Conservation (phyloP, 37 sponge, comb jelly and placozoan species). For the Agelas oroides region DNA sequence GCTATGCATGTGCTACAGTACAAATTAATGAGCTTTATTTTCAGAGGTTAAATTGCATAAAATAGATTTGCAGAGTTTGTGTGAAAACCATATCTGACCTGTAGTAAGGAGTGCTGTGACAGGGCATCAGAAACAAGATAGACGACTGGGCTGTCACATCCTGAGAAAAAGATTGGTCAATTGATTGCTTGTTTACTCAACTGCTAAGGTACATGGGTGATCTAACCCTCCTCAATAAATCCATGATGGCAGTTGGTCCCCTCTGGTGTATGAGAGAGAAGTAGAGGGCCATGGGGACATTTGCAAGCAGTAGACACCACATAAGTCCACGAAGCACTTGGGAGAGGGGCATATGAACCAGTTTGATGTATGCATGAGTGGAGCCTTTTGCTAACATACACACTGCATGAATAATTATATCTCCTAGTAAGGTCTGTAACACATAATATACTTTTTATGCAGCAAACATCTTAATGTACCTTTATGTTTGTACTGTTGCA, state of each 20-base stretch:
- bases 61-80: no score
- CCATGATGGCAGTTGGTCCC: slow-evolving; percentile 71
- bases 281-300: slow-evolving; percentile 72
- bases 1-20: no score
- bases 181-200: no score
- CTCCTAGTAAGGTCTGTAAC: no score
- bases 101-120: slow-evolving; percentile 88
- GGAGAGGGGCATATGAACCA: neutral
- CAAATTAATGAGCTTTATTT: no score
- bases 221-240: slow-evolving; percentile 60
- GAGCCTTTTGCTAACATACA: no score
- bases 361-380: no score
- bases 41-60: no score
- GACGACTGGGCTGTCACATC: slow-evolving; percentile 43
- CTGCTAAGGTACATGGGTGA: neutral
- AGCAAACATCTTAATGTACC: no score
- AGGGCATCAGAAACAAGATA: slow-evolving; percentile 87
- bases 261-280: slow-evolving; percentile 82
- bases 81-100: slow-evolving; percentile 31
- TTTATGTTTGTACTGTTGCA: slow-evolving; percentile 1
- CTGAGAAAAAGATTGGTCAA: slow-evolving; percentile 1
- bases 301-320: slow-evolving; percentile 33
- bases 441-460: no score
- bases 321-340: neutral
- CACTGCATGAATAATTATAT: no score